Base-by-base conservation (phyloP, 2,888 invertebrate species). In the Opisthograptis luteolata region DNA sequence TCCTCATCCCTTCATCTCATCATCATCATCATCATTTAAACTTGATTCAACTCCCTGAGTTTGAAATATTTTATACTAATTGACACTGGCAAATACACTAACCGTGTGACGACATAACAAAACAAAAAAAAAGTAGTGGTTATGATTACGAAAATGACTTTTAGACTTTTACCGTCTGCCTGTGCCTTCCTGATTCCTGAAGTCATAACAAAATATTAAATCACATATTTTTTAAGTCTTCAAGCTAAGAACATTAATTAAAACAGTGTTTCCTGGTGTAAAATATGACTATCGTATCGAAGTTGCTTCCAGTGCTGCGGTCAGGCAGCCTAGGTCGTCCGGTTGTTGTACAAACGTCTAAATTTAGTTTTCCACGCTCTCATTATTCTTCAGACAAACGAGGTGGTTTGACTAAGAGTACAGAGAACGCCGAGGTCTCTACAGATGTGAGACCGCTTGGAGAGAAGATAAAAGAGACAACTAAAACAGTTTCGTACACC, bases 401-500 rank as follows among this genome's bases (percentile, higher is more conserved):
- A 58, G 79, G 72, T 41, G 79, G 81, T 31, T 64, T 91, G 57
- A 67, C 88, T 15, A 85, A 70, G 54, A 81, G 78, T 57, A 72
- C 78, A 58, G 87, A 88, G 58, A 79, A 76, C 65, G 69, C 71
- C 24, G 88, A 91, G 51, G 81, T 91, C 6, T 85, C 90, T 9
- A 87, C 88, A 9, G 91, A 94, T 79, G 94, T 95, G 1, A 92
- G 93, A 48, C 94, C 94, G 4, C 68, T 95, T 6, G 94, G 94
- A 8, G 94, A 95, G 68, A 94, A 94, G 92, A 96, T 97, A 1
- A 97, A 97, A 79, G 97, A 98, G 86, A 96, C 96, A 9, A 96
- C 97, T 1, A 97, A 97, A 85, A 97, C 97, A 60, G 95, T 93
- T 1, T 95, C 95, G 5, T 98, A 98, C 73, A 92, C 95, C 64